These are phyloP conservation scores for Rhagium mordax DNA, from an alignment of 2,888 invertebrate species.

Conservation along the genomic window DNA sequence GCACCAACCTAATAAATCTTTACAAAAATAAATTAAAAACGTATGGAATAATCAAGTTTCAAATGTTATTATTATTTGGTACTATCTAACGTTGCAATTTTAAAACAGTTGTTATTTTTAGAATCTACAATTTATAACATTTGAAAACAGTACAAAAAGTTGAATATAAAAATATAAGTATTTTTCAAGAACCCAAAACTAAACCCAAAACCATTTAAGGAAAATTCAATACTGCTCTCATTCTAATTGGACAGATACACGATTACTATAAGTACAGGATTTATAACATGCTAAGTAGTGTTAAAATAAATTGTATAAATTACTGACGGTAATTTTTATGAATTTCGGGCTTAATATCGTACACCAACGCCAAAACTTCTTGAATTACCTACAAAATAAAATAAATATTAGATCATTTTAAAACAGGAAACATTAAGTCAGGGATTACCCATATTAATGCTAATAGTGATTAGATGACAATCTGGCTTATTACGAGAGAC, in stretches of 20 bases:
- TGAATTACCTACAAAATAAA: constrained; percentile 78
- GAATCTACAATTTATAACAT: background rate
- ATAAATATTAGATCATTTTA: background rate
- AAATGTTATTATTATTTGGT: background rate
- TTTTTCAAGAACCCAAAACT: constrained; percentile 23
- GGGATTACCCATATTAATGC: too few species aligned
- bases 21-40: background rate
- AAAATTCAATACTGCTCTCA: background rate
- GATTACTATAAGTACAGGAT: constrained; percentile 23
- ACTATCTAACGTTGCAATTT: background rate
- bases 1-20: background rate
- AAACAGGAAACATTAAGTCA: too few species aligned
- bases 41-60: background rate
- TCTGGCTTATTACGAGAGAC: too few species aligned
- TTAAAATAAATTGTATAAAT: constrained; percentile 24
- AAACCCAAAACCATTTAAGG: constrained; percentile 3
- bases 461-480: too few species aligned
- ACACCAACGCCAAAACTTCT: constrained; percentile 87
- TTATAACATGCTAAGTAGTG: constrained; percentile 44
- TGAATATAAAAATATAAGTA: background rate
- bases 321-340: constrained; percentile 86
- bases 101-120: background rate
- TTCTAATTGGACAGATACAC: background rate
- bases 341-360: constrained; percentile 93
- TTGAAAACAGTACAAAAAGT: background rate